phyloP scores from a whole-genome alignment of 1,140 invertebrate species.

The Camponotus floridanus region DNA sequence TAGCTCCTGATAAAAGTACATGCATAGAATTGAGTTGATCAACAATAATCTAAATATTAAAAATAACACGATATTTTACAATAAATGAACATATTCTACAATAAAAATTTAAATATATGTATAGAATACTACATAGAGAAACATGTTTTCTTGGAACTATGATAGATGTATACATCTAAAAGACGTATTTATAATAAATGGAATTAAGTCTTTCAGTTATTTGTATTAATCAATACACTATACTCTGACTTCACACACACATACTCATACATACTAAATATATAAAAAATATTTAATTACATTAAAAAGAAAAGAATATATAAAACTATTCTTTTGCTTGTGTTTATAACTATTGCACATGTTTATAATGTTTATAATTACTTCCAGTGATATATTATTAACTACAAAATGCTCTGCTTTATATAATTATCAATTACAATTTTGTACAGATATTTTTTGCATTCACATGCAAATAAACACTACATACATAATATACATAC shows the following conservation, averaged over 20 bases:
- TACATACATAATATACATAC: neutral
- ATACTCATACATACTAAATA: neutral
- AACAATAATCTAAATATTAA: neutral
- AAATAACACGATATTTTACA: neutral
- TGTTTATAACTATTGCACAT: neutral
- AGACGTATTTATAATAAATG: neutral
- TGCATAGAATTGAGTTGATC: neutral
- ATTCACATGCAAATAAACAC: conserved; percentile 8
- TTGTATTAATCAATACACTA: neutral
- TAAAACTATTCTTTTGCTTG: conserved; percentile 7
- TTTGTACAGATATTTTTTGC: neutral
- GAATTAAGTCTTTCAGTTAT: conserved; percentile 7
- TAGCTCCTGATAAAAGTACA: neutral
- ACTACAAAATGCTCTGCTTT: conserved; percentile 22
- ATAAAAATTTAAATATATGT: neutral
- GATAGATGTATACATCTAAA: neutral
- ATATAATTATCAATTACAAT: neutral
- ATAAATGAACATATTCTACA: neutral
- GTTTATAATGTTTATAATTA: neutral
- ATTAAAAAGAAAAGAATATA: neutral
- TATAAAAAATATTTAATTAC: conserved; percentile 17
- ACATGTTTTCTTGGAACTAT: neutral
- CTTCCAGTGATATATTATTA: conserved; percentile 27
- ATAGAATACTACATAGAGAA: neutral
- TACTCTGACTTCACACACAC: too few relatives aligned